A percentile compares a stretch with the other conserved stretches of the same genome.
phyloP scores from a whole-genome alignment of 2,113 vertebrate species.

The Panthera tigris region DNA sequence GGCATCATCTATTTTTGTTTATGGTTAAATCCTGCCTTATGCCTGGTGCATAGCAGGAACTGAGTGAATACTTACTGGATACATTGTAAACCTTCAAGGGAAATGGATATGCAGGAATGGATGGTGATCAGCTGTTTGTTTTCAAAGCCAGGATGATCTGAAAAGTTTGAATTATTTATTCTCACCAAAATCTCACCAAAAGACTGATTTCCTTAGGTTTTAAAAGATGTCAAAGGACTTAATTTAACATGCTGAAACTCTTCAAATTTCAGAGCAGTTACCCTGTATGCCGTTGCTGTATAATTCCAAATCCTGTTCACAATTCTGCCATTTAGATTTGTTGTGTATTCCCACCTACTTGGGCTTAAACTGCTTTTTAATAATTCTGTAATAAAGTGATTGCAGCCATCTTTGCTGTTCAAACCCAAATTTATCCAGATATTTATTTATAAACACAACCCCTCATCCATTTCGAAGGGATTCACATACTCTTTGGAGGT shows the following conservation, averaged over 20 bases:
- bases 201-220: constrained; percentile 52
- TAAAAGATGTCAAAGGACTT: constrained; percentile 67
- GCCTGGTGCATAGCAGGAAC: background rate
- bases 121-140: background rate
- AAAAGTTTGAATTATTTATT: constrained; percentile 51
- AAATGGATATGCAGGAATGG: background rate
- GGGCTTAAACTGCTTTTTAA: constrained; percentile 33
- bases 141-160: constrained; percentile 38
- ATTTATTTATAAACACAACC: constrained; percentile 22
- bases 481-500: constrained; percentile 49
- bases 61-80: background rate
- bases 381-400: constrained; percentile 59
- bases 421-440: background rate
- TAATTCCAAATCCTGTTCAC: background rate
- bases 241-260: constrained; percentile 21
- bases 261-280: constrained; percentile 34
- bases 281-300: background rate
- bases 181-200: background rate
- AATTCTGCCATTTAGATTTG: constrained; percentile 34
- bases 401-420: constrained; percentile 21
- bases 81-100: background rate
- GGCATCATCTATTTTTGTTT: background rate
- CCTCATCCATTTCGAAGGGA: background rate
- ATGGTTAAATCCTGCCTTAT: background rate
- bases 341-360: constrained; percentile 7